Conservation (phyloP, 1,140 invertebrate genomes). For the Drosophila erecta region DNA sequence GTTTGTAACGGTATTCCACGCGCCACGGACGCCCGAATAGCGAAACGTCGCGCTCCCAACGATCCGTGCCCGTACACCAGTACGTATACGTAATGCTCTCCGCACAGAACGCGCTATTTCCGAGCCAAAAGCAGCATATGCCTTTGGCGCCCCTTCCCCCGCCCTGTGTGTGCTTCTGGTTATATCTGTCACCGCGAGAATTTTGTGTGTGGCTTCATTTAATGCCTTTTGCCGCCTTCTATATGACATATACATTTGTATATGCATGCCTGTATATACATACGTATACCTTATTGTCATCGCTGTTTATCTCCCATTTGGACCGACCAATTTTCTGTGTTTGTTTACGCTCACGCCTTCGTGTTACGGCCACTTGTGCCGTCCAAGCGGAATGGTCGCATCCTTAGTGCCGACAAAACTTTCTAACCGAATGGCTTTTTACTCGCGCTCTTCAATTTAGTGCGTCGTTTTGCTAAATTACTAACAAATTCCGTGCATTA, state of each 20-base stretch:
- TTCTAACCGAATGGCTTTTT: conserved; percentile 25
- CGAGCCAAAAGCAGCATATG: conserved; percentile 47
- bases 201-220: conserved; percentile 57
- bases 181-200: conserved; percentile 45
- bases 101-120: conserved; percentile 52
- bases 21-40: conserved; percentile 38
- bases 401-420: conserved; percentile 35
- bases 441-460: conserved; percentile 26
- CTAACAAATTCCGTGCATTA: conserved; percentile 46
- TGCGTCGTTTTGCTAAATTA: conserved; percentile 31
- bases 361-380: conserved; percentile 38
- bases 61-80: conserved; percentile 9
- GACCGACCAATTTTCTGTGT: conserved; percentile 40
- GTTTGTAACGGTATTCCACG: conserved; percentile 61
- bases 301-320: conserved; percentile 26
- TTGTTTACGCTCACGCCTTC: conserved; percentile 48
- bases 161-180: conserved; percentile 15
- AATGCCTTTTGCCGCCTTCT: conserved; percentile 43
- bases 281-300: conserved; percentile 2
- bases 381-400: conserved; percentile 2
- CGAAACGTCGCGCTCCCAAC: conserved; percentile 6
- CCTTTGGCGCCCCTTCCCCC: conserved; percentile 12
- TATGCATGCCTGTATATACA: no score
- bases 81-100: conserved; percentile 54
- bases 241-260: conserved; percentile 7